Evolutionary conservation across 2,797 vertebrate genomes (phyloP).

Genomic region (Gobio occitaniae): DNA sequence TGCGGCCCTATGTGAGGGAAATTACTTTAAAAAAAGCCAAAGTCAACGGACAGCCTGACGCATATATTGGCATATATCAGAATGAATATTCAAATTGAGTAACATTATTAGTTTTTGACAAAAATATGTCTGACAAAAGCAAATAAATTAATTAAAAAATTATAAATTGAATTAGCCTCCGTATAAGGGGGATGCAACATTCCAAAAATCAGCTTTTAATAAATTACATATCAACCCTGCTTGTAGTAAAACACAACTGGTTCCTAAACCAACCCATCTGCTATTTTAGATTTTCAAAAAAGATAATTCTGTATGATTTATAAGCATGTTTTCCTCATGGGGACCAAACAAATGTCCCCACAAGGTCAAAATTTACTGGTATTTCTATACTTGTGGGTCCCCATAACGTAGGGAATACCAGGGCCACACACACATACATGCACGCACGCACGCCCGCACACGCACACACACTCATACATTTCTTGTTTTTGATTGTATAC

Average conservation of each 20-base stretch:
- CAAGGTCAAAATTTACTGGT: no score
- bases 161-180: background rate
- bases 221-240: background rate
- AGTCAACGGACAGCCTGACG: background rate
- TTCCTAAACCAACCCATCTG: no score
- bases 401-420: no score
- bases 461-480: no score
- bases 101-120: background rate
- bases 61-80: background rate
- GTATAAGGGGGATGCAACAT: background rate
- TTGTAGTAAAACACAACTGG: no score
- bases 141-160: background rate
- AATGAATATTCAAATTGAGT: conserved; percentile 6
- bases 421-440: no score
- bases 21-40: background rate
- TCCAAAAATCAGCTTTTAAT: background rate
- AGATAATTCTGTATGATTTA: no score
- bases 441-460: no score
- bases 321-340: no score
- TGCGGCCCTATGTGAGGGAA: background rate
- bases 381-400: no score
- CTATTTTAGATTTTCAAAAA: no score
- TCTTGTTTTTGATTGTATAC: background rate
- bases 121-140: background rate
- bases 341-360: no score